These are phyloP conservation scores for Noctua pronuba DNA, from an alignment of 2,888 invertebrate genomes.

Conservation along the genomic window DNA sequence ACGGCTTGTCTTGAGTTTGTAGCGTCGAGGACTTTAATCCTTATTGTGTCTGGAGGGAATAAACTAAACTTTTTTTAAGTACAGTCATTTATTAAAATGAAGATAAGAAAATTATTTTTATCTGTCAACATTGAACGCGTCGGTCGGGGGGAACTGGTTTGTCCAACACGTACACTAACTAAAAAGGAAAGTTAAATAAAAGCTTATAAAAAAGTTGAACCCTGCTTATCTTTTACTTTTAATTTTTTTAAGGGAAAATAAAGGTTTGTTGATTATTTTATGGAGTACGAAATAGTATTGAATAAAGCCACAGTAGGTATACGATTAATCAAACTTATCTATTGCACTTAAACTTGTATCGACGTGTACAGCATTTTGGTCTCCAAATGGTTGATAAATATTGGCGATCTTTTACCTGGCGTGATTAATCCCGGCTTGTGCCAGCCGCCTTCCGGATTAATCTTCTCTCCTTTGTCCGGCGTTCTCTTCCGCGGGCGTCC, in stretches of 20 bases:
- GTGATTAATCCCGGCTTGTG: slow-evolving; percentile 62
- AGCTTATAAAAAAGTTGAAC: background rate
- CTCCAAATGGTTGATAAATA: slow-evolving; percentile 52
- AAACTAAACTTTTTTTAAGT: background rate
- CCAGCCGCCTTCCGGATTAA: slow-evolving; percentile 57
- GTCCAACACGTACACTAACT: background rate
- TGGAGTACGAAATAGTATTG: no score
- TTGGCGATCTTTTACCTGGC: slow-evolving; percentile 60
- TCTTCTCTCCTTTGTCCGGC: slow-evolving; percentile 51
- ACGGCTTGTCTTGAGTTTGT: background rate
- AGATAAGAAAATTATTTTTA: background rate
- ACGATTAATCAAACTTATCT: background rate
- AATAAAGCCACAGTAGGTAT: background rate
- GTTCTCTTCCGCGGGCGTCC: slow-evolving; percentile 26
- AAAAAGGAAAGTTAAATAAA: background rate
- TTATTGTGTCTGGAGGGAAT: background rate
- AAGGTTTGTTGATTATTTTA: background rate
- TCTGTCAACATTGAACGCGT: background rate
- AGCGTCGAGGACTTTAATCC: background rate
- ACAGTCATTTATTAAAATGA: background rate
- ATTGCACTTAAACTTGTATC: background rate
- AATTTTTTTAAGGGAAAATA: background rate
- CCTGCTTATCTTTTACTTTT: background rate
- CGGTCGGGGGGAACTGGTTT: no score
- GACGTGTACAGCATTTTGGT: slow-evolving; percentile 22